Evolutionary conservation across 2,888 invertebrate genomes (phyloP), one percentile per base, ranked within the genome.

Genomic region (Augochlorella aurata): DNA sequence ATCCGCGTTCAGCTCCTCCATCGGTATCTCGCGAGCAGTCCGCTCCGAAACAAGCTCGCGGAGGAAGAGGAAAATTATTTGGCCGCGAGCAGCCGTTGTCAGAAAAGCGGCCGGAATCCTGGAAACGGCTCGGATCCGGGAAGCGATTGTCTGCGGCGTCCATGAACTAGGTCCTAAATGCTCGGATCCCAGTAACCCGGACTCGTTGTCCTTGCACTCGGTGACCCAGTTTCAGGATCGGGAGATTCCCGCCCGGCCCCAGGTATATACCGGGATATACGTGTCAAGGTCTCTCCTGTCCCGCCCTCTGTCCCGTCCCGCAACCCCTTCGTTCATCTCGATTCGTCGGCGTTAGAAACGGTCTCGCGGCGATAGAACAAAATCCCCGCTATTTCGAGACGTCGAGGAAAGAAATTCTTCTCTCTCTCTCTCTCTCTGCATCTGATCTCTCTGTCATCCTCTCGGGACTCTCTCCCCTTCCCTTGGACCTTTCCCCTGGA

Each of bases 161-260:
- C 90, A 76, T 89, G 89, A 90, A 89, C 88, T 88, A 79, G 80
- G 81, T 88, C 84, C 84, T 82, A 79, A 77, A 79, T 74, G 79
- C 79, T 81, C 77, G 87, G 85, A 88, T 89, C 90, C 90, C 88
- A 82, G 90, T 91, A 87, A 91, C 92, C 92, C 83, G 90, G 88
- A 90, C 90, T 87, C 85, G 86, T 88, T 90, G 92, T 93, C 92
- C 93, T 92, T 92, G 93, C 90, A 91, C 92, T 90, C 88, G 77
- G 82, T 91, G 92, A 90, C 93, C 93, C 82, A 92, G 81, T 92
- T 93, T 90, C 86, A 89, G 90, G 89, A 87, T 84, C 77, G 85
- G 85, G 83, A 85, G 82, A 88, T 82, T 87, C 89, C 86, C 88
- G 78, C 82, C 84, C 82, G 24, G 77, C 82, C 86, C 85, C 87